phyloP scores from a whole-genome alignment of 2,113 vertebrate species.

The Etheostoma cragini region DNA sequence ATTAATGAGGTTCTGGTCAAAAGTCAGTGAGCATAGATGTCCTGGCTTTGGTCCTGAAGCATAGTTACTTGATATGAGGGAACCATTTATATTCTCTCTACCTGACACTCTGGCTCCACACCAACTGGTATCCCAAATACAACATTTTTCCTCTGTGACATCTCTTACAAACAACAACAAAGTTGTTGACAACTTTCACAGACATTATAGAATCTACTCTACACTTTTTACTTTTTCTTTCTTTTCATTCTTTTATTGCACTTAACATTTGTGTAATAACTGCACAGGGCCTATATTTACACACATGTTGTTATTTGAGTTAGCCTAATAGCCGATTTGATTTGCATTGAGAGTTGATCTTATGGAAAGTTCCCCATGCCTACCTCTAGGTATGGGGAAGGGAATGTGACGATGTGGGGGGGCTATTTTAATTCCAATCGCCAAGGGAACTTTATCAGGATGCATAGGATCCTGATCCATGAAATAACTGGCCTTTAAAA shows the following conservation, averaged over 20 bases:
- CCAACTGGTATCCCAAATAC: neutral
- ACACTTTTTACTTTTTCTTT: neutral
- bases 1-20: slow-evolving; percentile 83
- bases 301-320: no score
- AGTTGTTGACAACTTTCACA: neutral
- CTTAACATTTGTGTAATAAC: neutral
- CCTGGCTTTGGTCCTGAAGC: slow-evolving; percentile 70
- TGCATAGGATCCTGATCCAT: no score
- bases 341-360: no score
- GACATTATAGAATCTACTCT: neutral
- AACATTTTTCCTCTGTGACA: neutral
- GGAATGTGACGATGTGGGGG: no score
- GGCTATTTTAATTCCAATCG: no score
- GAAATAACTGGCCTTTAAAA: no score
- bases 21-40: slow-evolving; percentile 73
- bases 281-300: neutral
- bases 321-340: no score
- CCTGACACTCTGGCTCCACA: slow-evolving; percentile 37
- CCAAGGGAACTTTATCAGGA: no score
- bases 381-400: no score
- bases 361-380: no score
- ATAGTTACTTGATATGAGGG: slow-evolving; percentile 65
- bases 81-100: slow-evolving; percentile 45
- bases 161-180: neutral
- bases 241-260: neutral